phyloP scores from a whole-genome alignment of 2,888 invertebrate genomes.

The Aphrophora alni region DNA sequence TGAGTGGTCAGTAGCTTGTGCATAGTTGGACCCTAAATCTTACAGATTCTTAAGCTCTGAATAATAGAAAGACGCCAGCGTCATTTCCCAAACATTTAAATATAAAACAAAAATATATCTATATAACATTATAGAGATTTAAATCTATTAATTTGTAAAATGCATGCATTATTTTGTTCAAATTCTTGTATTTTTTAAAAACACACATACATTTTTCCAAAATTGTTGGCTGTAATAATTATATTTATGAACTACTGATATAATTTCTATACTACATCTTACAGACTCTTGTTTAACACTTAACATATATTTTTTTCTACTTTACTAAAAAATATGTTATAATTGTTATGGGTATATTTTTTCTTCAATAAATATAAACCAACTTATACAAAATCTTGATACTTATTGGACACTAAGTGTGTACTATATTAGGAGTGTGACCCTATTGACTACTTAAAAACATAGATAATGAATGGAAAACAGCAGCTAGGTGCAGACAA shows the following conservation, averaged over 20 bases:
- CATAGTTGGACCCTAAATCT: not conserved
- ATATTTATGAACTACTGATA: not conserved
- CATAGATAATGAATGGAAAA: too few species aligned
- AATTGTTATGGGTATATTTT: not conserved
- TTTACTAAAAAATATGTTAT: not conserved
- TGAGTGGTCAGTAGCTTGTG: not conserved
- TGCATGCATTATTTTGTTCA: not conserved
- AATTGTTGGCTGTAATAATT: not conserved
- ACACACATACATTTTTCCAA: not conserved
- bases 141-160: not conserved
- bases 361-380: not conserved
- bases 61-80: not conserved
- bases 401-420: too few species aligned
- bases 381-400: not conserved
- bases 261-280: not conserved
- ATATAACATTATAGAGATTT: not conserved
- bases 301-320: not conserved
- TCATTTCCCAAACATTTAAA: not conserved
- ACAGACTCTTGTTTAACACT: not conserved
- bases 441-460: too few species aligned
- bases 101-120: not conserved
- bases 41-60: not conserved
- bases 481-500: too few species aligned
- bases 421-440: too few species aligned
- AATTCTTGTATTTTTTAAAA: not conserved